A percentile compares a stretch with the other conserved stretches of the same genome.
These are phyloP conservation scores for Aplysina aerophoba DNA, from an alignment of 37 sponge, comb jelly and placozoan genomes.

Conservation along the genomic window DNA sequence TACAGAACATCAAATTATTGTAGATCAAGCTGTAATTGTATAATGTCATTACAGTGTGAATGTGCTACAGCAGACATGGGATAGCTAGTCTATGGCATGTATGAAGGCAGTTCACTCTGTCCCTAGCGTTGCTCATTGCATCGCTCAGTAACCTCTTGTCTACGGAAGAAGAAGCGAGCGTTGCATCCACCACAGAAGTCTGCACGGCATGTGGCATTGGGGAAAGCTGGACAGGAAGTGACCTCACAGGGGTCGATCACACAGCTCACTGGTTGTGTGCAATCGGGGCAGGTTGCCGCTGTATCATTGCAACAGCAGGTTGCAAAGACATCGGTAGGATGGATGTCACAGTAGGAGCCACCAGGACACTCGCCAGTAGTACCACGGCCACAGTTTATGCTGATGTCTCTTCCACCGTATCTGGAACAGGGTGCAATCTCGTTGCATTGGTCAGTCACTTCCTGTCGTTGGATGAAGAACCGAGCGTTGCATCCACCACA, in stretches of 20 bases:
- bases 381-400: conserved; percentile 16
- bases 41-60: too few relatives aligned
- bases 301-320: conserved; percentile 24
- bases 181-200: conserved; percentile 35
- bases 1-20: too few relatives aligned
- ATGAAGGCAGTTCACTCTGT: too few relatives aligned
- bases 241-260: background rate
- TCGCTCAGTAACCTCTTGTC: background rate
- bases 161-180: conserved; percentile 5
- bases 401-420: background rate
- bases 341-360: conserved; percentile 16
- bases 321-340: conserved; percentile 12
- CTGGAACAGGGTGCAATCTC: background rate
- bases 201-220: background rate
- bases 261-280: background rate
- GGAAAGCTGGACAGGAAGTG: conserved; percentile 13
- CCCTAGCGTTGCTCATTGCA: too few relatives aligned
- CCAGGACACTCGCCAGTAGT: background rate
- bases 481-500: conserved; percentile 27
- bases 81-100: too few relatives aligned
- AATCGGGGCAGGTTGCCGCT: conserved; percentile 18
- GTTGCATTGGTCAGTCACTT: background rate
- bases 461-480: background rate
- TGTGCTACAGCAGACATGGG: too few relatives aligned
- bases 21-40: too few relatives aligned